Percentiles rank a stretch among this genome's conserved stretches.
phyloP scores from a whole-genome alignment of 2,113 vertebrate genomes.

The Eulemur macaco region DNA sequence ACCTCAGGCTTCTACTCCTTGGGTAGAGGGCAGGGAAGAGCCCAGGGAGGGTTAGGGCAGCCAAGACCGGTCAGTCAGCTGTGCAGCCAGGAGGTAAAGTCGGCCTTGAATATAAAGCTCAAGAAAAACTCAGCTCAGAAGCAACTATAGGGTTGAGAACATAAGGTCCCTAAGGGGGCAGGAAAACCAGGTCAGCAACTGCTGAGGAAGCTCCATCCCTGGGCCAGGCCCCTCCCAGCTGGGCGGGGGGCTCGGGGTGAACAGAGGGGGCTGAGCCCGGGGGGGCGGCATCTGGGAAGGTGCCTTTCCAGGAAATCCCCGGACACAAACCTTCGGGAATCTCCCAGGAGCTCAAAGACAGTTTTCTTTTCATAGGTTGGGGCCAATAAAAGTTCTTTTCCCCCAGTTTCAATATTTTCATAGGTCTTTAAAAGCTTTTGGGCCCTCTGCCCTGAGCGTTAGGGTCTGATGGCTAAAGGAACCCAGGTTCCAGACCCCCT shows the following conservation, averaged over 20 bases:
- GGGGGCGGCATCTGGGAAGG: not conserved
- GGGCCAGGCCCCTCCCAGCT: not conserved
- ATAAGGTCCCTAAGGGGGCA: not conserved
- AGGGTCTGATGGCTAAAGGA: not conserved
- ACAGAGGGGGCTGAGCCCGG: not conserved
- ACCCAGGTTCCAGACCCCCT: not conserved
- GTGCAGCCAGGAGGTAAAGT: not conserved
- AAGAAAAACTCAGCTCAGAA: not conserved
- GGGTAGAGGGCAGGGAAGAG: not conserved
- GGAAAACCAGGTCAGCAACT: rapidly evolving
- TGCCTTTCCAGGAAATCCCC: not conserved
- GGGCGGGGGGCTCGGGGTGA: not conserved
- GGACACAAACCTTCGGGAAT: not conserved
- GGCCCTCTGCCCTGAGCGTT: not conserved
- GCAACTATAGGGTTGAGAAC: too few relatives aligned
- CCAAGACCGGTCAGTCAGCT: not conserved
- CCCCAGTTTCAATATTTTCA: not conserved
- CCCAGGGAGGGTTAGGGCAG: not conserved
- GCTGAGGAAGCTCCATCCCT: rapidly evolving
- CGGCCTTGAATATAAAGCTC: not conserved
- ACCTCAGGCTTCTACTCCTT: not conserved
- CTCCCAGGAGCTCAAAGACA: not conserved
- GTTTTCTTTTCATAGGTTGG: not conserved
- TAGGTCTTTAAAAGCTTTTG: not conserved
- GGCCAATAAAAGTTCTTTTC: not conserved